These are phyloP conservation scores for Mechanitis messenoides DNA, from an alignment of 2,888 invertebrate genomes.

Conservation along the genomic window DNA sequence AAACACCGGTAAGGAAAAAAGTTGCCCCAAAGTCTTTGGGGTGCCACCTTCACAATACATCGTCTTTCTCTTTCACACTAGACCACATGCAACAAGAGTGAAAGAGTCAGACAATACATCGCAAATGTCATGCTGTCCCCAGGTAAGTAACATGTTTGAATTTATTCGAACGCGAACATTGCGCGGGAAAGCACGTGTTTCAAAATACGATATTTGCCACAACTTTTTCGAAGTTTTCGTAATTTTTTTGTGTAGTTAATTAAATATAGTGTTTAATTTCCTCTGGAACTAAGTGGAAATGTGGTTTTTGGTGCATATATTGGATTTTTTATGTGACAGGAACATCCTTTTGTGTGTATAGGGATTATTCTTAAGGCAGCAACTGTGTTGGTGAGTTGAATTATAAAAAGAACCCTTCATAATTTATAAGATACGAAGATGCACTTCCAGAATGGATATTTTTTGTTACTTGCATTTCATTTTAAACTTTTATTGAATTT, in stretches of 20 bases:
- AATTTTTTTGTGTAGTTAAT: slow-evolving; percentile 21
- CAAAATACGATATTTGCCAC: slow-evolving; percentile 45
- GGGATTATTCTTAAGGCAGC: slow-evolving; percentile 54
- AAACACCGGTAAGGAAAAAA: slow-evolving; percentile 49
- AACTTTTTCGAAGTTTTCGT: slow-evolving; percentile 30
- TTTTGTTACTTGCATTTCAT: not conserved
- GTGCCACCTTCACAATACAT: slow-evolving; percentile 60
- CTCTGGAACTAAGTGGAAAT: slow-evolving; percentile 37
- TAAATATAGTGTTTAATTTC: slow-evolving; percentile 14
- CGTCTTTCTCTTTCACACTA: slow-evolving; percentile 36
- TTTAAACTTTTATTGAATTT: no score
- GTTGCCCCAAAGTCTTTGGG: slow-evolving; percentile 52
- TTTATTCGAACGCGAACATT: slow-evolving; percentile 70
- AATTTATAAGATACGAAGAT: slow-evolving; percentile 20
- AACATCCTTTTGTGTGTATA: slow-evolving; percentile 51
- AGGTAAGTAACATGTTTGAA: slow-evolving; percentile 56
- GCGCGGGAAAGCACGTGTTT: slow-evolving; percentile 67
- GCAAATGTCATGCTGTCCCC: slow-evolving; percentile 60
- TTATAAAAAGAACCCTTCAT: slow-evolving; percentile 24
- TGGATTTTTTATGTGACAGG: slow-evolving; percentile 49
- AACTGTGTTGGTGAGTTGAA: slow-evolving; percentile 56
- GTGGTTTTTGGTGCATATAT: slow-evolving; percentile 43
- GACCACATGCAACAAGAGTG: slow-evolving; percentile 16
- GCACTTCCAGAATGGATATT: slow-evolving; percentile 13
- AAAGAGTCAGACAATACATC: slow-evolving; percentile 47